These are phyloP conservation scores for Otus sunia DNA, from an alignment of 2,113 vertebrate species.

Conservation along the genomic window DNA sequence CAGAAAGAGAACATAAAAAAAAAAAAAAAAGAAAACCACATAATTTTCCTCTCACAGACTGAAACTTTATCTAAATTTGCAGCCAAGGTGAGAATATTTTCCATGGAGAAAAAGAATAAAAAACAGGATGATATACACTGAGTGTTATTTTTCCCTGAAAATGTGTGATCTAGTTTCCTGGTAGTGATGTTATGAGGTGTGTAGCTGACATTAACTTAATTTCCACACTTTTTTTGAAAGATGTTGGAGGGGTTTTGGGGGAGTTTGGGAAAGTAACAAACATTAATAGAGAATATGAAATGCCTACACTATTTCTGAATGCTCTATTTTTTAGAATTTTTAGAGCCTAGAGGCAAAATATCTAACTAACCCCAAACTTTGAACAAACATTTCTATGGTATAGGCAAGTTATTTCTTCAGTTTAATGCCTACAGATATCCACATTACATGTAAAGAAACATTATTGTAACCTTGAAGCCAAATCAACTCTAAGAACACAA, in stretches of 20 bases:
- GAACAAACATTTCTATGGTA: neutral
- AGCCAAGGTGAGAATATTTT: constrained; percentile 27
- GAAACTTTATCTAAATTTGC: neutral
- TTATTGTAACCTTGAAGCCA: neutral
- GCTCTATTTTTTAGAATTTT: neutral
- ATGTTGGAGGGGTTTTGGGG: neutral
- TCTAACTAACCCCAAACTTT: neutral
- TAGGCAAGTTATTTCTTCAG: neutral
- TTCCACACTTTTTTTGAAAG: neutral
- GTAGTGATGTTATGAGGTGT: neutral
- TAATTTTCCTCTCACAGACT: neutral
- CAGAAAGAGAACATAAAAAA: neutral
- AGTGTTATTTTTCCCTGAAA: neutral
- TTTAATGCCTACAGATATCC: neutral
- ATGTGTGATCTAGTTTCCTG: neutral
- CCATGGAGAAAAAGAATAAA: neutral
- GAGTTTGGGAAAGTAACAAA: neutral
- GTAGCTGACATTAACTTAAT: neutral
- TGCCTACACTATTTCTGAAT: neutral
- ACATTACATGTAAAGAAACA: neutral
- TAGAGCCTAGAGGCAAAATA: neutral
- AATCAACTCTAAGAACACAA: neutral
- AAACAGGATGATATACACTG: neutral
- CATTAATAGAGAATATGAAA: neutral
- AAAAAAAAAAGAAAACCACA: neutral